phyloP scores from a whole-genome alignment of 2,888 invertebrate species.

The Hypomecis atomaria region DNA sequence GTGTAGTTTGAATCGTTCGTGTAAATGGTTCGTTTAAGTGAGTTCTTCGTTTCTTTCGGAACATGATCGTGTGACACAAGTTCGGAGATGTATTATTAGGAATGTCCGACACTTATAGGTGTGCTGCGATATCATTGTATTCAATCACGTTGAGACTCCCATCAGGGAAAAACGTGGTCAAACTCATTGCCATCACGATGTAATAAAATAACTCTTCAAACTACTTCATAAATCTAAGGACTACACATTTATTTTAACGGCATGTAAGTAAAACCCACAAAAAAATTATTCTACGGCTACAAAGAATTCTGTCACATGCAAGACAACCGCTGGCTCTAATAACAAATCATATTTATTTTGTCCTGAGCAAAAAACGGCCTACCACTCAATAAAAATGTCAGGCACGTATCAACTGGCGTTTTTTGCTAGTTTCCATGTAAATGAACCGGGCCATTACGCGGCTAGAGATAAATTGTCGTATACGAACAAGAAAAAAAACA shows the following conservation, averaged over 20 bases:
- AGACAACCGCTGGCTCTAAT: conserved; percentile 10
- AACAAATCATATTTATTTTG: conserved; percentile 17
- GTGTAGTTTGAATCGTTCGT: no score
- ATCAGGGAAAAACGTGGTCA: no score
- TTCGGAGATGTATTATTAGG: no score
- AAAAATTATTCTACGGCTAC: conserved; percentile 8
- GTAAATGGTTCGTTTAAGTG: no score
- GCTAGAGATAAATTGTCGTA: conserved; percentile 33
- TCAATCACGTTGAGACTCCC: no score
- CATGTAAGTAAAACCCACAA: conserved; percentile 3
- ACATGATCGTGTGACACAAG: no score
- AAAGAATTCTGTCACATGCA: conserved; percentile 11
- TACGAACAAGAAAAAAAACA: no score
- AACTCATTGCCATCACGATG: no score
- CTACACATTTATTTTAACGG: not conserved
- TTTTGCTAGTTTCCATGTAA: conserved; percentile 45
- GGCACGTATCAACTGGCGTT: conserved; percentile 36
- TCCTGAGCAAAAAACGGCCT: conserved; percentile 24
- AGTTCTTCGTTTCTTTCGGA: no score
- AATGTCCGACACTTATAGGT: no score
- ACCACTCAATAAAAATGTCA: conserved; percentile 25
- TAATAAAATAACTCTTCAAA: no score
- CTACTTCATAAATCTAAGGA: not conserved
- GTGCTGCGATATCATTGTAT: no score
- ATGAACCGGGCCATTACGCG: conserved; percentile 36